Evolutionary conservation across 2,888 invertebrate genomes (phyloP).

Genomic region (Dugesia japonica): DNA sequence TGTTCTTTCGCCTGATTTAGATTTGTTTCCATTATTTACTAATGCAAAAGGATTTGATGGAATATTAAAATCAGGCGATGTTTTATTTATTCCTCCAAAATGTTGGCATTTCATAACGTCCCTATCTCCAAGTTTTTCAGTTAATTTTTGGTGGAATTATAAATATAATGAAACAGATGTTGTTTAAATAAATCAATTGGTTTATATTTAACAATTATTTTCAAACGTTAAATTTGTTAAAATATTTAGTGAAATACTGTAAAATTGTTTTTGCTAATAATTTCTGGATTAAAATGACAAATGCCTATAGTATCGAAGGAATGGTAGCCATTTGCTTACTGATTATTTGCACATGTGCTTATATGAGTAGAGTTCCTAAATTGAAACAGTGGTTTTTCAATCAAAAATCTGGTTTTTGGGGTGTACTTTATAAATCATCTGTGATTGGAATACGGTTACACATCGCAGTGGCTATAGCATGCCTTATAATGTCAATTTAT

Average conservation of each 20-base stretch:
- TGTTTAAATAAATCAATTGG: constrained; percentile 1
- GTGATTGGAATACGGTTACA: constrained; percentile 49
- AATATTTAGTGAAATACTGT: too few species aligned
- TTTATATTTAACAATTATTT: background rate
- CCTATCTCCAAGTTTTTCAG: constrained; percentile 72
- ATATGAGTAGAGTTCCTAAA: constrained; percentile 48
- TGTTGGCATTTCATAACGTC: constrained; percentile 95
- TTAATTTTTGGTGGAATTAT: constrained; percentile 79
- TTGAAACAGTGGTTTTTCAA: constrained; percentile 48
- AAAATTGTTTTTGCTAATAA: too few species aligned
- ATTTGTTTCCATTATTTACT: constrained; percentile 58
- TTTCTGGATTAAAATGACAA: background rate
- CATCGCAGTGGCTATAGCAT: constrained; percentile 44
- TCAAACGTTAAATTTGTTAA: too few species aligned
- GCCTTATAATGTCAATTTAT: constrained; percentile 46
- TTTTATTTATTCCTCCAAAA: constrained; percentile 77
- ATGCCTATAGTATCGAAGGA: constrained; percentile 46
- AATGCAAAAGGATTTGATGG: constrained; percentile 53
- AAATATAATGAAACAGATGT: background rate
- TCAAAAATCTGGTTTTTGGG: constrained; percentile 49
- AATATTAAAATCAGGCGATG: constrained; percentile 65
- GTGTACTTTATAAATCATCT: constrained; percentile 50
- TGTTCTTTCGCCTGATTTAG: constrained; percentile 61
- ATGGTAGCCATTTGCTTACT: constrained; percentile 47
- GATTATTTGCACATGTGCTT: constrained; percentile 49